Evolutionary conservation across 2,888 invertebrate genomes (phyloP).

Genomic region (Nemotelus pantherinus): DNA sequence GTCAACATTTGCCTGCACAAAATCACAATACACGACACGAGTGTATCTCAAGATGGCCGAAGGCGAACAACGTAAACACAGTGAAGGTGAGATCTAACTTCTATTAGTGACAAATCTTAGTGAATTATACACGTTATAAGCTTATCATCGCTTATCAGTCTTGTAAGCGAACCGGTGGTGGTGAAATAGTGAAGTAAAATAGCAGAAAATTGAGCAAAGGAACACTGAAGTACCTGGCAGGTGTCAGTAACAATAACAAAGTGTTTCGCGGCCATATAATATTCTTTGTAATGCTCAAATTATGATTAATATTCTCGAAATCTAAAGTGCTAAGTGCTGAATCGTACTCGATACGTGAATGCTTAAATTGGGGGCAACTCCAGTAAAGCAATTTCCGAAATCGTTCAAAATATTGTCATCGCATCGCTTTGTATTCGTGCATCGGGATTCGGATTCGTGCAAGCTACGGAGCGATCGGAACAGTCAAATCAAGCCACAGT

Average conservation of each 20-base stretch:
- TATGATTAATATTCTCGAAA: no score
- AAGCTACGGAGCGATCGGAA: no score
- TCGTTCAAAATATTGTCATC: not conserved
- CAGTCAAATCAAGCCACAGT: no score
- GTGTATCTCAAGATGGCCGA: conserved; percentile 45
- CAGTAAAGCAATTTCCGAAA: not conserved
- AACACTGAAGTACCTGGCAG: not conserved
- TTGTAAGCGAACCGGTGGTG: not conserved
- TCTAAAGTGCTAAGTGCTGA: no score
- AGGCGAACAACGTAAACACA: conserved; percentile 49
- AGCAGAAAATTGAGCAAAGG: not conserved
- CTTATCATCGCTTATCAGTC: not conserved
- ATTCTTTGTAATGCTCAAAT: no score
- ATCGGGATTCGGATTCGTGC: not conserved
- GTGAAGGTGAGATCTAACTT: conserved; percentile 47
- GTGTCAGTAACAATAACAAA: conserved; percentile 2
- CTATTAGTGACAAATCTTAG: conserved; percentile 1
- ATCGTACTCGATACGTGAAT: no score
- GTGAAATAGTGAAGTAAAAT: not conserved
- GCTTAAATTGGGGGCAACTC: not conserved
- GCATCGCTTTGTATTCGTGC: not conserved
- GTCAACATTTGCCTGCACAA: conserved; percentile 8
- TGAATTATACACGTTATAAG: not conserved
- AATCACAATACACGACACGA: not conserved
- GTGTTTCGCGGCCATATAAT: not conserved